These are phyloP conservation scores for Progne subis DNA, from an alignment of 2,113 vertebrate species.

Conservation along the genomic window DNA sequence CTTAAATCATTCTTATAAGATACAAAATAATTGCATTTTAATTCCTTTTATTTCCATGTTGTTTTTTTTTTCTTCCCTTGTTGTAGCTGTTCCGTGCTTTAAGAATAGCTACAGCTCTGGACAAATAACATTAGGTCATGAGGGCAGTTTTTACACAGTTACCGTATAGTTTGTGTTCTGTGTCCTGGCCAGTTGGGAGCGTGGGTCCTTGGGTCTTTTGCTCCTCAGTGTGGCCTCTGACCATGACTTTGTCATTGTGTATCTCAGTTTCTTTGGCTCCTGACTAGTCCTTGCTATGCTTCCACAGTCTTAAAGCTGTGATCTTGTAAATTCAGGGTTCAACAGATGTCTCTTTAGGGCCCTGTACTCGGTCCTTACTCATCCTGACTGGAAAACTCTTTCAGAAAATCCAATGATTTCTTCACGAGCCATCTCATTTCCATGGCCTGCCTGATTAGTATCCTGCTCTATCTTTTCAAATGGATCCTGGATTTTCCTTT, in stretches of 20 bases:
- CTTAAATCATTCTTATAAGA: neutral
- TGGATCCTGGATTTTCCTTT: neutral
- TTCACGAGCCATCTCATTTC: neutral
- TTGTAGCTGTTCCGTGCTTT: neutral
- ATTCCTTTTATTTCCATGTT: neutral
- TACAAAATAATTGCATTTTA: neutral
- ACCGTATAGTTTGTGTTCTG: neutral
- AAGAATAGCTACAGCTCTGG: neutral
- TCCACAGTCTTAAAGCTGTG: neutral
- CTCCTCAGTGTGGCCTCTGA: neutral
- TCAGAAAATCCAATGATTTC: neutral
- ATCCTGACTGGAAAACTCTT: neutral
- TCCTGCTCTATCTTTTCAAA: neutral
- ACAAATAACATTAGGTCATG: neutral
- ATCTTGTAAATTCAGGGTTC: neutral
- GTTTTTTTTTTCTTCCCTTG: rapidly evolving
- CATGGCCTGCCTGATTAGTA: neutral
- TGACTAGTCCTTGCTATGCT: neutral
- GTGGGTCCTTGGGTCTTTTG: neutral
- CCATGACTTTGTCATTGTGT: neutral
- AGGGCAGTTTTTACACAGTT: neutral
- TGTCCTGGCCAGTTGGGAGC: neutral
- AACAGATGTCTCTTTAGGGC: neutral
- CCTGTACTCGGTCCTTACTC: neutral
- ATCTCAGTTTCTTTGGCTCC: neutral